A percentile compares a stretch with the other conserved stretches of the same genome.
These are phyloP conservation scores for Homalodisca vitripennis DNA, from an alignment of 1,140 invertebrate genomes.

Conservation along the genomic window DNA sequence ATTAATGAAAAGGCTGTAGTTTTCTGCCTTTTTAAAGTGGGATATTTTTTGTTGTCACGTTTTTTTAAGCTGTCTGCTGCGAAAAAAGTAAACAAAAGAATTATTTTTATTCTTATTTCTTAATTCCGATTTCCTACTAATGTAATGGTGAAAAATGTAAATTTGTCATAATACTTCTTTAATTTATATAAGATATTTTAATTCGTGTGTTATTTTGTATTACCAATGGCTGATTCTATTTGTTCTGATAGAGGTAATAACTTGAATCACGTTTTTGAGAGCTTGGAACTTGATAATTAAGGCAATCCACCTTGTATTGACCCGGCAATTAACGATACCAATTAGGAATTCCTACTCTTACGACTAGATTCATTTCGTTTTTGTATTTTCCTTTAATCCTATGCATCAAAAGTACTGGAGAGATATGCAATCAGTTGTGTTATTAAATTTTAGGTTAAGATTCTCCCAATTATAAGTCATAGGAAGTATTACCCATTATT, in stretches of 20 bases:
- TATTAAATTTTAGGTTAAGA: too few relatives aligned
- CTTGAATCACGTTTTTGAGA: background rate
- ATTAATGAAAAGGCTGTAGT: too few relatives aligned
- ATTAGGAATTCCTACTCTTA: conserved; percentile 6
- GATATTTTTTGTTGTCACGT: conserved; percentile 14
- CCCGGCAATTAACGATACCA: conserved; percentile 21
- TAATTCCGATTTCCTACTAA: too few relatives aligned
- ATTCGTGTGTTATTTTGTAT: background rate
- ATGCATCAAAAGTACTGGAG: too few relatives aligned
- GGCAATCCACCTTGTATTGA: conserved; percentile 21
- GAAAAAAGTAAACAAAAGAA: conserved; percentile 26
- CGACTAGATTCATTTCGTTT: too few relatives aligned
- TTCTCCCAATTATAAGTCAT: too few relatives aligned
- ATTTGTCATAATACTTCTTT: background rate
- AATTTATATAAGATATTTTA: background rate
- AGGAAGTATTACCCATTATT: too few relatives aligned
- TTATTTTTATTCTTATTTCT: background rate
- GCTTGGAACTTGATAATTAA: background rate
- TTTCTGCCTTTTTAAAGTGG: background rate
- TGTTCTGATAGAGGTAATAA: conserved; percentile 23
- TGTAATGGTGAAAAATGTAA: background rate
- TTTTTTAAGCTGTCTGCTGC: conserved; percentile 20
- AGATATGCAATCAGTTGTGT: too few relatives aligned
- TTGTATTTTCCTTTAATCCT: too few relatives aligned
- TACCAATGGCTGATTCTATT: conserved; percentile 7